Evolutionary conservation across 1,140 invertebrate genomes (phyloP), one percentile per base, ranked within the genome.

Genomic region (Ladona fulva): DNA sequence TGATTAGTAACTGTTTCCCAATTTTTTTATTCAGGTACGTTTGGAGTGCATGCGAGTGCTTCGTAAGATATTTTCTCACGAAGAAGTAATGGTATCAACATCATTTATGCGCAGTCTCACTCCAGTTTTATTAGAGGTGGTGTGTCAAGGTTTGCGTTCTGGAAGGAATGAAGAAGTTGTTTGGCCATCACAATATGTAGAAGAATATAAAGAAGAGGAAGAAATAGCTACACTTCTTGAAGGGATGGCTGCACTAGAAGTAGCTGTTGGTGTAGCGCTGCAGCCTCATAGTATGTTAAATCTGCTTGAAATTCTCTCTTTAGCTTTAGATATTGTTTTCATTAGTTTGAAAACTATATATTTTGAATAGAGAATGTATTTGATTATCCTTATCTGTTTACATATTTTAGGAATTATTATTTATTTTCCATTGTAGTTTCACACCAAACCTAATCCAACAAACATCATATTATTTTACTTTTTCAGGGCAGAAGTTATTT

Each of bases 401-500:
- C 29, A 5, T 37, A 37, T 37, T 37, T 8, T 37, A 37, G 1
- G 29, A 37, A 37, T 1, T 37, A n/a, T n/a, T n/a, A n/a, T n/a
- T n/a, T n/a, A n/a, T n/a, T n/a, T n/a, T n/a, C n/a, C n/a, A n/a
- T n/a, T n/a, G n/a, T n/a, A n/a, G n/a, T n/a, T n/a, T n/a, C n/a
- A n/a, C n/a, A n/a, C n/a, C n/a, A n/a, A n/a, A n/a, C n/a, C n/a
- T n/a, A n/a, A n/a, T n/a, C n/a, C n/a, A n/a, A n/a, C n/a, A n/a
- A n/a, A n/a, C n/a, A 19, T 66, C 52, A 66, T 6, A 16, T 76
- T 75, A 22, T 37, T 78, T 25, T 37, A 44, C 77, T n/a, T 73
- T 24, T 77, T n/a, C 25, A 78, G 22, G 74, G 77, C 14, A 42
- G 76, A 37, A 78, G 25, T 66, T 14, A 37, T 29, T 74, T 42